These are phyloP conservation scores for Sinohyriopsis cumingii DNA, from an alignment of 2,888 invertebrate species.

Conservation along the genomic window DNA sequence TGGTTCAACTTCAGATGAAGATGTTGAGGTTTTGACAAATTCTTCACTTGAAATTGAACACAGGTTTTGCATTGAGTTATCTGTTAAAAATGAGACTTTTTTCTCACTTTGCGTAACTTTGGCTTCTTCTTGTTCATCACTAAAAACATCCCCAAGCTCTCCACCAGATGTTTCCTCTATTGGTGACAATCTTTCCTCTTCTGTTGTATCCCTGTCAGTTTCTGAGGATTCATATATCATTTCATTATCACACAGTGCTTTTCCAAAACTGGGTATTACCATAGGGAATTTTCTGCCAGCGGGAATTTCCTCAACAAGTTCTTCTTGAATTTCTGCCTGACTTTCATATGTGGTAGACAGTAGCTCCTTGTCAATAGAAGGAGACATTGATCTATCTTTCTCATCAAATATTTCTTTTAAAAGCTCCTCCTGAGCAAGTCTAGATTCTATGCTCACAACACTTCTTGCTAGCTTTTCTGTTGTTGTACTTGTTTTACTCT, in stretches of 20 bases:
- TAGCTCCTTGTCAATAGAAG: conserved; percentile 64
- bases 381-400: conserved; percentile 62
- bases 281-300: conserved; percentile 47
- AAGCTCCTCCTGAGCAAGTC: conserved; percentile 61
- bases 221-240: conserved; percentile 62
- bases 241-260: conserved; percentile 57
- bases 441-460: conserved; percentile 60
- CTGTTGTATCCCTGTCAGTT: conserved; percentile 63
- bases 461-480: conserved; percentile 27
- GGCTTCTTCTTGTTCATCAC: conserved; percentile 40
- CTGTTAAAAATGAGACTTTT: conserved; percentile 60
- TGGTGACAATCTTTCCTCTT: conserved; percentile 63
- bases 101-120: conserved; percentile 43
- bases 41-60: conserved; percentile 61
- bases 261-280: conserved; percentile 53
- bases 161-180: conserved; percentile 58
- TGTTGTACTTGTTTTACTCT: conserved; percentile 4
- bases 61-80: conserved; percentile 43
- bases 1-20: conserved; percentile 86
- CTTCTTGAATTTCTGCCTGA: conserved; percentile 50
- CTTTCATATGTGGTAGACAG: conserved; percentile 55
- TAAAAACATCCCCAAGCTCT: conserved; percentile 47
- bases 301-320: conserved; percentile 27
- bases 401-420: conserved; percentile 61
- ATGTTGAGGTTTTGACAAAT: conserved; percentile 67